phyloP scores from a whole-genome alignment of 2,888 invertebrate species.

The Melieria omissa region DNA sequence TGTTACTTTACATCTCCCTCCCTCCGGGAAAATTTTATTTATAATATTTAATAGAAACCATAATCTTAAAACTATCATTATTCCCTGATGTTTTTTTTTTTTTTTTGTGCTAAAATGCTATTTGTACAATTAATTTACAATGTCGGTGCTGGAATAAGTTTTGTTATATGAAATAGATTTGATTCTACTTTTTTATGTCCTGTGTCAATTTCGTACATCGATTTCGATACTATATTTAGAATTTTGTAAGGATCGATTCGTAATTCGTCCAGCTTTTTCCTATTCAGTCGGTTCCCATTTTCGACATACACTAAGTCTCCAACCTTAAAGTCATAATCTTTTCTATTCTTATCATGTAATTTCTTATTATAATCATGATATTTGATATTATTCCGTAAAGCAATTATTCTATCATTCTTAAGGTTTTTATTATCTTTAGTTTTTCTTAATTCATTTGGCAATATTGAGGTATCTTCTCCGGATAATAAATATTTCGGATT shows the following conservation, averaged over 20 bases:
- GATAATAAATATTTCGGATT: conserved; percentile 37
- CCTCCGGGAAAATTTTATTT: too few species aligned
- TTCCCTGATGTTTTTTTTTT: too few species aligned
- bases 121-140: too few species aligned
- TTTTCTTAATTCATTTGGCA: conserved; percentile 36
- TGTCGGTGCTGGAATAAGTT: conserved; percentile 13
- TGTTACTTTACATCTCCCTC: too few species aligned
- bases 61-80: too few species aligned
- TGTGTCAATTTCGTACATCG: conserved; percentile 26
- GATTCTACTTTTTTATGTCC: conserved; percentile 24
- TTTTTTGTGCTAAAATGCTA: too few species aligned
- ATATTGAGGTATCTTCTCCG: conserved; percentile 31
- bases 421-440: conserved; percentile 24
- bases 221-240: conserved; percentile 25
- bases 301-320: conserved; percentile 38
- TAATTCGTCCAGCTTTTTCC: conserved; percentile 40
- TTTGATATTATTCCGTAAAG: conserved; percentile 34
- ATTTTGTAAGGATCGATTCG: conserved; percentile 27
- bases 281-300: conserved; percentile 40
- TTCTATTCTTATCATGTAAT: conserved; percentile 36
- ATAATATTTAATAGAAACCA: too few species aligned
- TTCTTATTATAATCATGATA: conserved; percentile 39
- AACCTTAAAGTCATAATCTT: conserved; percentile 23
- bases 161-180: conserved; percentile 22
- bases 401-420: conserved; percentile 32